A percentile compares a stretch with the other conserved stretches of the same genome.
Evolutionary conservation across 2,888 invertebrate species (phyloP).

Genomic region (Eilema sororculum): DNA sequence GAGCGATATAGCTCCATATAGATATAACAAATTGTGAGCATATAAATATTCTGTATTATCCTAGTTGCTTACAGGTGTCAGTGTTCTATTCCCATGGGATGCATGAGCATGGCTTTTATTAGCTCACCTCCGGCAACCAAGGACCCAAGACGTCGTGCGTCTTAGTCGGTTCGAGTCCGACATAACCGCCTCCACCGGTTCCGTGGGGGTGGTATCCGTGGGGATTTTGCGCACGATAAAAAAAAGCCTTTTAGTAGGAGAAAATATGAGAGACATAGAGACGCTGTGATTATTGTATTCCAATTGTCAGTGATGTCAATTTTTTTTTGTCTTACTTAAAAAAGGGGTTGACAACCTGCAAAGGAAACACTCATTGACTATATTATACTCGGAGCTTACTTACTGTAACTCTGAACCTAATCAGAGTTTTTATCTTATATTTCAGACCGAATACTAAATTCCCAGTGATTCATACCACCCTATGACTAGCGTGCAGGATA

Average conservation of each 20-base stretch:
- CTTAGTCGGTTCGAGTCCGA: no score
- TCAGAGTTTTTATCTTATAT: background rate
- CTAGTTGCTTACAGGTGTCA: background rate
- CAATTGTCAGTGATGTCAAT: background rate
- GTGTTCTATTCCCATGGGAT: no score
- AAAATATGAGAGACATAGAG: background rate
- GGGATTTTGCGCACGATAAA: no score
- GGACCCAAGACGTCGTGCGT: no score
- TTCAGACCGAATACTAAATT: background rate
- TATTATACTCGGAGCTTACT: background rate
- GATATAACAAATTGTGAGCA: background rate
- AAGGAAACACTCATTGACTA: background rate
- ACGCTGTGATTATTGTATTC: background rate
- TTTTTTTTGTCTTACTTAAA: background rate
- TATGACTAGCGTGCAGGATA: constrained; percentile 15
- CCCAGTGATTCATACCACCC: constrained; percentile 6
- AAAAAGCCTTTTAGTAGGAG: no score
- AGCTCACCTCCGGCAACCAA: no score
- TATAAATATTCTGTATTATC: background rate
- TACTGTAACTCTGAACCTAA: no score
- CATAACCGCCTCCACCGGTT: no score
- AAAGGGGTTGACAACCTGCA: background rate
- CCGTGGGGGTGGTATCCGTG: no score
- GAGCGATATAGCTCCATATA: no score
- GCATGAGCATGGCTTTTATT: no score